Evolutionary conservation across 1,140 invertebrate genomes (phyloP).

Genomic region (Nylanderia fulva): DNA sequence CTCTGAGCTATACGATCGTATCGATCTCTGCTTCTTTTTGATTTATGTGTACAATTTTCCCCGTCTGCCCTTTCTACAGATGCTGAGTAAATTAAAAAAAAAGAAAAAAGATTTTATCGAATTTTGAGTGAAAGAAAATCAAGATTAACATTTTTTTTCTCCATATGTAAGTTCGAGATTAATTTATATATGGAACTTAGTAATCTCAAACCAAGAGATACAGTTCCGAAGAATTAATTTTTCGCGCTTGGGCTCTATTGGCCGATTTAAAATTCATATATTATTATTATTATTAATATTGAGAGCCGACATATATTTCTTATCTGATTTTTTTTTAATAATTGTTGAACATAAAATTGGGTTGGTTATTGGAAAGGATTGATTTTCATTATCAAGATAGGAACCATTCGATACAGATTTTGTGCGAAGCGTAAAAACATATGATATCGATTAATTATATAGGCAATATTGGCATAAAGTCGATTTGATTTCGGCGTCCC

Average conservation of each 20-base stretch:
- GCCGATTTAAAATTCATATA: too few relatives aligned
- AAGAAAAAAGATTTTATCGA: neutral
- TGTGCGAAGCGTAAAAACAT: neutral
- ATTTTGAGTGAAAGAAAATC: neutral
- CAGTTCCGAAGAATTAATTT: too few relatives aligned
- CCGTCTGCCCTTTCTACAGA: neutral
- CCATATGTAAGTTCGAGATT: too few relatives aligned
- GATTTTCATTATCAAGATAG: too few relatives aligned
- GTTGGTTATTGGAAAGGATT: too few relatives aligned
- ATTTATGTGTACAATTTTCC: neutral
- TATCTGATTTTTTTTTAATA: too few relatives aligned
- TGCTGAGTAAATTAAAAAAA: neutral
- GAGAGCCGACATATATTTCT: too few relatives aligned
- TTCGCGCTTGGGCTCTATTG: too few relatives aligned
- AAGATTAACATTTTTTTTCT: too few relatives aligned
- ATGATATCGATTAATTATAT: neutral
- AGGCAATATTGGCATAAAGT: neutral
- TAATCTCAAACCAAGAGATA: too few relatives aligned
- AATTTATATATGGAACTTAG: too few relatives aligned
- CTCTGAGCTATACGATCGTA: constrained; percentile 59
- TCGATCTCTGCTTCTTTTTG: constrained; percentile 2
- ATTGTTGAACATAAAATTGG: neutral
- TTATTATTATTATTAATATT: too few relatives aligned
- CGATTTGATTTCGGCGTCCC: neutral
- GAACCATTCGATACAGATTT: neutral